These are phyloP conservation scores for Augochlorella aurata DNA, from an alignment of 2,888 invertebrate species.

Conservation along the genomic window DNA sequence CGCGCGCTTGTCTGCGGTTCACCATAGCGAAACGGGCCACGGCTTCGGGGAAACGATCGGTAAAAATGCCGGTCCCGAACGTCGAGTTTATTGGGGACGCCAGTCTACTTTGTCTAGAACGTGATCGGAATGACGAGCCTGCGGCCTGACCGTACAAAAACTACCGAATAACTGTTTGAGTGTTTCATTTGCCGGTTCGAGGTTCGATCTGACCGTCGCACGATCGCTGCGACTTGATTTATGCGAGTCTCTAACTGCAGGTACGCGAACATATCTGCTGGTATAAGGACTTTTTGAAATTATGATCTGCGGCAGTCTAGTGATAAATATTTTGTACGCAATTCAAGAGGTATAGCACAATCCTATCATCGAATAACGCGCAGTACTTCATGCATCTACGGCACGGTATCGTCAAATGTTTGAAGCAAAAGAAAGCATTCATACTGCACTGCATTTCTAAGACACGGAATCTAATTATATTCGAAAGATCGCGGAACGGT, in stretches of 20 bases:
- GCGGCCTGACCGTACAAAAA: not conserved
- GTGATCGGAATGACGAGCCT: not conserved
- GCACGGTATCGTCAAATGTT: too few relatives aligned
- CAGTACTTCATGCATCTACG: too few relatives aligned
- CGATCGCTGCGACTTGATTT: too few relatives aligned
- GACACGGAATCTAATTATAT: not conserved
- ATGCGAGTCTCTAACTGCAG: too few relatives aligned
- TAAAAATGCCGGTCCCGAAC: not conserved
- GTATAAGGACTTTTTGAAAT: too few relatives aligned
- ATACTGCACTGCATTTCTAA: too few relatives aligned
- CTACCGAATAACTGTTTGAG: not conserved
- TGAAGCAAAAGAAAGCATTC: too few relatives aligned
- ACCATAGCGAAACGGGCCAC: not conserved
- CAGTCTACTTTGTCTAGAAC: not conserved
- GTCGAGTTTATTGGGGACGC: not conserved
- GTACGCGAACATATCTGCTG: too few relatives aligned
- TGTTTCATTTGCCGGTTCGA: not conserved
- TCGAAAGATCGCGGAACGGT: slow-evolving; percentile 16
- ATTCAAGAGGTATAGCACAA: too few relatives aligned
- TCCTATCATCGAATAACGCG: too few relatives aligned
- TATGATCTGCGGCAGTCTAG: too few relatives aligned
- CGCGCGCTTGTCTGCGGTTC: slow-evolving; percentile 42
- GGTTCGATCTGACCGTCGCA: not conserved
- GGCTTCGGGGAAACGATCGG: not conserved
- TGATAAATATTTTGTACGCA: too few relatives aligned